phyloP scores from a whole-genome alignment of 1,140 invertebrate genomes.

The Euwallacea fornicatus region DNA sequence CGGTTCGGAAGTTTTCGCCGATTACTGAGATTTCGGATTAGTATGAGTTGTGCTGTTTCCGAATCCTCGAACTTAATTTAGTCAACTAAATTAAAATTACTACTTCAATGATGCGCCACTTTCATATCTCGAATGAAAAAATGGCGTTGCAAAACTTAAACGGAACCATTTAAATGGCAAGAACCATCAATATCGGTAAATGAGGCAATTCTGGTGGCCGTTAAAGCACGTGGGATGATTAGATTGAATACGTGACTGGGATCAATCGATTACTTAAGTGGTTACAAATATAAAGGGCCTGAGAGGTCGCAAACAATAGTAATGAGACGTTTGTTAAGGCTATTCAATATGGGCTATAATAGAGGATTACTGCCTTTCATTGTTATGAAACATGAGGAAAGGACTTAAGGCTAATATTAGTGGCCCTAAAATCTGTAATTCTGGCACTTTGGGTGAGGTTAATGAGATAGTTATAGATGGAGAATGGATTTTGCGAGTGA shows the following conservation, averaged over 20 bases:
- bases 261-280: slow-evolving; percentile 10
- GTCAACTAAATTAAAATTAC: too few relatives aligned
- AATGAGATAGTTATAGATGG: too few relatives aligned
- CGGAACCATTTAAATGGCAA: background rate
- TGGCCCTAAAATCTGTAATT: too few relatives aligned
- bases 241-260: slow-evolving; percentile 17
- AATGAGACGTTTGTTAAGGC: background rate
- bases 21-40: background rate
- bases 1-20: background rate
- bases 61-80: too few relatives aligned
- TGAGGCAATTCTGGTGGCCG: slow-evolving; percentile 13
- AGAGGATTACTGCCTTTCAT: too few relatives aligned
- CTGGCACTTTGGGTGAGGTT: too few relatives aligned
- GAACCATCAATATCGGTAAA: slow-evolving; percentile 13
- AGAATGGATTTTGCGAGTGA: too few relatives aligned
- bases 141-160: background rate
- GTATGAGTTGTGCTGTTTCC: too few relatives aligned
- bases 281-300: slow-evolving; percentile 2
- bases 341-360: background rate
- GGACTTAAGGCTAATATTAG: too few relatives aligned
- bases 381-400: too few relatives aligned
- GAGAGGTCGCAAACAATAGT: background rate
- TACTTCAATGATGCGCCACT: too few relatives aligned
- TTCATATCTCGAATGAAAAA: too few relatives aligned
- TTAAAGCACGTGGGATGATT: slow-evolving; percentile 13